These are phyloP conservation scores for Xenopus petersii DNA, from an alignment of 2,797 vertebrate genomes.

Conservation along the genomic window DNA sequence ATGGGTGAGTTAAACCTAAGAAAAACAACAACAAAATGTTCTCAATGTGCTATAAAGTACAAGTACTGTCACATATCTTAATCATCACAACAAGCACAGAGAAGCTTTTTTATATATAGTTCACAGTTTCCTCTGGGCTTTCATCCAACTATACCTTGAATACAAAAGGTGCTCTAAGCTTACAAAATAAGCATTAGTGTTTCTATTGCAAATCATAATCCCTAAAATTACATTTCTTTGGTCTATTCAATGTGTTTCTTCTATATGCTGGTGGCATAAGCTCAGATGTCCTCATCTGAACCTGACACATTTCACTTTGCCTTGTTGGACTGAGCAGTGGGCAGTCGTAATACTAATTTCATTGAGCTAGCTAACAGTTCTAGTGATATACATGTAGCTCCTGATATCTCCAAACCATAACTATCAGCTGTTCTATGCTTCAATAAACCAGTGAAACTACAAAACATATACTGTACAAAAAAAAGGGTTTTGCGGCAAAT, in stretches of 20 bases:
- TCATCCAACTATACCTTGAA: constrained; percentile 28
- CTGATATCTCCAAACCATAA: neutral
- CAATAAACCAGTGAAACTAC: too few relatives aligned
- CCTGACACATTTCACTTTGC: constrained; percentile 26
- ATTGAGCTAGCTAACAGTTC: constrained; percentile 1
- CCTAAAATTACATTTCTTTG: constrained; percentile 25
- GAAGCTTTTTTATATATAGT: constrained; percentile 43
- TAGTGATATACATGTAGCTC: neutral
- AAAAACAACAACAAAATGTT: constrained; percentile 17
- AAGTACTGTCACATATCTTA: constrained; percentile 26
- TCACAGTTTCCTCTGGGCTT: constrained; percentile 23
- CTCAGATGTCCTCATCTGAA: constrained; percentile 22
- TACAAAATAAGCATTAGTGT: constrained; percentile 31
- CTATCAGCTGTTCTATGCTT: too few relatives aligned
- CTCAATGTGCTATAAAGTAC: constrained; percentile 22
- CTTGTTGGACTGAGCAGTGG: neutral
- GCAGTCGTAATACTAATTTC: constrained; percentile 17
- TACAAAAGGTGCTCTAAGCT: constrained; percentile 26
- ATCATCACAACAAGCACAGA: constrained; percentile 20
- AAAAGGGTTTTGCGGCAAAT: constrained; percentile 2
- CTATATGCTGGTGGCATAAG: constrained; percentile 4
- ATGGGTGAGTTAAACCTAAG: constrained; percentile 22
- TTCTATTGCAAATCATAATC: constrained; percentile 35
- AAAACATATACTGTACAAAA: too few relatives aligned
- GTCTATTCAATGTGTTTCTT: constrained; percentile 25